Evolutionary conservation across 2,888 invertebrate species (phyloP), one percentile per base, ranked within the genome.

Genomic region (Agriopis leucophaearia): DNA sequence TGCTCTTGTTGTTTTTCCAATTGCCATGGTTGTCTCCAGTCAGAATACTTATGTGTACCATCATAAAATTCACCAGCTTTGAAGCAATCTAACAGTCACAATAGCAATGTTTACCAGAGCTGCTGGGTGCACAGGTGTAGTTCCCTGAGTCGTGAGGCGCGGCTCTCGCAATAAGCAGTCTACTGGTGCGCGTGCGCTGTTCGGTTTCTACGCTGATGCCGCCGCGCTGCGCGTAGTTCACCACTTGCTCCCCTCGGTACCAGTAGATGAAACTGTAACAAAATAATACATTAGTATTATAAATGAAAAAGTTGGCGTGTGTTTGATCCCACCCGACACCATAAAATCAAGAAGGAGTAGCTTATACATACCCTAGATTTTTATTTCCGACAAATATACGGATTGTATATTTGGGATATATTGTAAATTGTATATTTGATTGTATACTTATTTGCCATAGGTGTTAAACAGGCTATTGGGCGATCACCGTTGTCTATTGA

Each of bases 151-250:
- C 97, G 69, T 96, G 95, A 65, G 97, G 96, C 74, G 97, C 95
- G 65, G 98, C 98, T 77, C 97, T 96, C 66, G 97, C 97, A 82
- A 98, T 97, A 81, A 97, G 95, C 77, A 98, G 95, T 80, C 97
- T 96, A 78, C 97, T 97, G 67, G 97, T 97, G 73, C 97, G 96
- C 70, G 97, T 96, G 65, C 96, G 96, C 86, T 97, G 97, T 87
- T 97, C 97, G 36, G 97, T 98, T 90, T 97, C 96, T 78, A 98
- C 95, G 84, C 97, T 97, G 86, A 98, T 97, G 55, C 98, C 98
- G 66, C 97, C 97, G 64, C 97, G 95, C 73, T 96, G 97, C 58
- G 97, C 97, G 89, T 97, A 97, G 94, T 97, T 97, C 74, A 98
- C 97, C 74, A 97, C 96, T 80, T 96, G 95, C 75, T 96, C 96